Evolutionary conservation across 2,113 vertebrate species (phyloP).

Genomic region (Platichthys flesus): DNA sequence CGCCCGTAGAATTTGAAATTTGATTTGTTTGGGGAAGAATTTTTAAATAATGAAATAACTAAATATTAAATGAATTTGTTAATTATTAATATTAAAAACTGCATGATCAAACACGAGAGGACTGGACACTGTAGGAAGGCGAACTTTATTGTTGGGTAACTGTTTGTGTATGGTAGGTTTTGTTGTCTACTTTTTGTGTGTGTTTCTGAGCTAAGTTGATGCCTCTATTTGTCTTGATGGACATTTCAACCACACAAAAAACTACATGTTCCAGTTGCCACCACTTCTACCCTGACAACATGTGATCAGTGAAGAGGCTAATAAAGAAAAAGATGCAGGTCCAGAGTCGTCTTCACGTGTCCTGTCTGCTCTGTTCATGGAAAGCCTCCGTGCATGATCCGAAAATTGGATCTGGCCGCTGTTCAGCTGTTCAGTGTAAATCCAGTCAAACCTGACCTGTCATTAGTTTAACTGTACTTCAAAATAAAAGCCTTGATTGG

Average conservation of each 20-base stretch:
- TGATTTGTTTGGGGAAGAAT: no score
- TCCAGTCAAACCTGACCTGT: conserved; percentile 41
- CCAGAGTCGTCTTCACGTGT: background rate
- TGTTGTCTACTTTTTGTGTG: background rate
- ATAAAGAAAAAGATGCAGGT: background rate
- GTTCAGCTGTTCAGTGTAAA: conserved; percentile 13
- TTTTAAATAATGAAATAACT: no score
- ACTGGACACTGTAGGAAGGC: no score
- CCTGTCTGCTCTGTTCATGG: no score
- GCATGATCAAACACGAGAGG: no score
- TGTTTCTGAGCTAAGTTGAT: background rate
- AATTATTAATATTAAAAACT: no score
- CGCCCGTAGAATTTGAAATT: no score
- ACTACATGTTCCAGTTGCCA: background rate
- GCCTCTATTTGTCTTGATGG: no score
- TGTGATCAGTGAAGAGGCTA: background rate
- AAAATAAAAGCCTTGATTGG: conserved; percentile 58
- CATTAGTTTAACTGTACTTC: conserved; percentile 49
- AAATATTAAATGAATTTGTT: no score
- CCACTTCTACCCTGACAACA: background rate
- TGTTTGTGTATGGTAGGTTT: no score
- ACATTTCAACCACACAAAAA: background rate
- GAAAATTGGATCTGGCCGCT: background rate
- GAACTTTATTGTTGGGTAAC: no score
- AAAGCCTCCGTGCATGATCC: background rate